Percentiles rank a stretch among this genome's conserved stretches.
Evolutionary conservation across 1,140 invertebrate species (phyloP).

Genomic region (Antheraea pernyi): DNA sequence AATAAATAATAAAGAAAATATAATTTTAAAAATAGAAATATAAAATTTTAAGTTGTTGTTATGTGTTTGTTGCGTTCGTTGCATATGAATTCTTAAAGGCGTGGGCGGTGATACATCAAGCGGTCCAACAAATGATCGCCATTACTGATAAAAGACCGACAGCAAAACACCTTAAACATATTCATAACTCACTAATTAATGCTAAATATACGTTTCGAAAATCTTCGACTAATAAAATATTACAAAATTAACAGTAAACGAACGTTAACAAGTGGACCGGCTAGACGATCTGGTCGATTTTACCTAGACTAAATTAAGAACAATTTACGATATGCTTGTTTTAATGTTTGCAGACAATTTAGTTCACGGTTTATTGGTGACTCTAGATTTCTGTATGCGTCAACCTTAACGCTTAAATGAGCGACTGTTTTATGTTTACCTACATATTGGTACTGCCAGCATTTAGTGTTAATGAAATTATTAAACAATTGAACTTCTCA

Average conservation of each 20-base stretch:
- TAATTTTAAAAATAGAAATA: no score
- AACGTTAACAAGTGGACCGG: conserved; percentile 35
- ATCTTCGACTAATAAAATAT: conserved; percentile 10
- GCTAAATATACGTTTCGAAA: not conserved
- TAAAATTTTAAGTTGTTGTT: no score
- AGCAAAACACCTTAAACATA: no score
- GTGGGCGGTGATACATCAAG: not conserved
- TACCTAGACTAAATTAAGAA: conserved; percentile 64
- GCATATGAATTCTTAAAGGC: not conserved
- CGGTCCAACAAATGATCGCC: not conserved
- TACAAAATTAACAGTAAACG: conserved; percentile 30
- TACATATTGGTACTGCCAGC: not conserved
- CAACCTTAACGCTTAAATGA: conserved; percentile 26
- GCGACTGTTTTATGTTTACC: not conserved
- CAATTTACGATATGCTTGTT: conserved; percentile 59
- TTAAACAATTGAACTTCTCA: not conserved
- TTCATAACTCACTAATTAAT: not conserved
- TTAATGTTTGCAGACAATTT: conserved; percentile 65
- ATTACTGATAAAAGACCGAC: no score
- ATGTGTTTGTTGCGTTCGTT: not conserved
- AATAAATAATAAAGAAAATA: no score
- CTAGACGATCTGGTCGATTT: conserved; percentile 33
- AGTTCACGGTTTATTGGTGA: conserved; percentile 56
- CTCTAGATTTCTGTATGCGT: conserved; percentile 41
- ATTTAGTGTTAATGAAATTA: not conserved